Evolutionary conservation across 2,113 vertebrate species (phyloP).

Genomic region (Muntiacus reevesi): DNA sequence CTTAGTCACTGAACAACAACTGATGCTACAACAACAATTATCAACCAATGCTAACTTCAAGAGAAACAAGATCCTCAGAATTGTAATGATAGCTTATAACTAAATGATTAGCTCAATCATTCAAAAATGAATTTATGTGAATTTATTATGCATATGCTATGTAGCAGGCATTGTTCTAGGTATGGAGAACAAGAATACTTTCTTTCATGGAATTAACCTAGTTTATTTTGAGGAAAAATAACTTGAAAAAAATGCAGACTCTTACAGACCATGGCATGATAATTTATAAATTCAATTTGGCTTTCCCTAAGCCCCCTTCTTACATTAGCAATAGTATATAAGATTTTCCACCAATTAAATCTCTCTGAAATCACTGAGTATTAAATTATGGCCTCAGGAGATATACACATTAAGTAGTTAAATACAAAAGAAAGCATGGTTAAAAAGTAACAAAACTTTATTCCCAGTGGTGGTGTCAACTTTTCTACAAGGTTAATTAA

Average conservation of each 20-base stretch:
- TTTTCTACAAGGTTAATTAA: conserved; percentile 60
- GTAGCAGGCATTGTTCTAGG: not conserved
- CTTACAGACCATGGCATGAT: not conserved
- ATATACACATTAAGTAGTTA: conserved; percentile 49
- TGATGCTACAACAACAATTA: not conserved
- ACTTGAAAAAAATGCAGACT: not conserved
- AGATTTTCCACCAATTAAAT: conserved; percentile 41
- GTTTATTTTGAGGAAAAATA: not conserved
- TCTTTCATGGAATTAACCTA: not conserved
- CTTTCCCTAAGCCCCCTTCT: conserved; percentile 3
- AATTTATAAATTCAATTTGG: not conserved
- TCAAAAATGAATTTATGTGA: not conserved
- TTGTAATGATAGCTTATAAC: not conserved
- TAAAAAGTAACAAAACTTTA: conserved; percentile 54
- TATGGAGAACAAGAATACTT: not conserved
- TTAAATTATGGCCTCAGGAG: conserved; percentile 52
- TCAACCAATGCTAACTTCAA: not conserved
- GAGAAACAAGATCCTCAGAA: not conserved
- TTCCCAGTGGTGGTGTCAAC: conserved; percentile 38
- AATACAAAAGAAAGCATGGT: not conserved
- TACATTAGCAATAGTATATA: not conserved
- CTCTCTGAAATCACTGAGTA: conserved; percentile 37
- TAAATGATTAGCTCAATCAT: not conserved
- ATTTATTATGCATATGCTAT: not conserved
- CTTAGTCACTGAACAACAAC: not conserved